phyloP scores from a whole-genome alignment of 2,888 invertebrate species.

The Cantharis nigra region DNA sequence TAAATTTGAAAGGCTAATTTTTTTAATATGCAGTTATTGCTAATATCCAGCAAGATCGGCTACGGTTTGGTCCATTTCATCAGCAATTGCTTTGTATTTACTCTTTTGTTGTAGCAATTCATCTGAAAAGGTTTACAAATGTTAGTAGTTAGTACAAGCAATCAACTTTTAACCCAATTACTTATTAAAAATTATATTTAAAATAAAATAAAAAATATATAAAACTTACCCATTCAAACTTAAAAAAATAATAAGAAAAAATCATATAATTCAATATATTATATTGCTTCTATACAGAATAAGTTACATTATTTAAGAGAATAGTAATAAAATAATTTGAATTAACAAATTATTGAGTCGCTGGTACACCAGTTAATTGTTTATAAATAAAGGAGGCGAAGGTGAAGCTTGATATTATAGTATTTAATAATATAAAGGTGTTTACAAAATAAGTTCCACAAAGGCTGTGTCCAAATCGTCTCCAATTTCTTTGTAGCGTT shows the following conservation, averaged over 20 bases:
- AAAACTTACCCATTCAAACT: neutral
- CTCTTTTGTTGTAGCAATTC: constrained; percentile 89
- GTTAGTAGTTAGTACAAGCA: constrained; percentile 17
- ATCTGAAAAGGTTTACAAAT: constrained; percentile 64
- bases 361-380: constrained; percentile 18
- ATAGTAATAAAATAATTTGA: constrained; percentile 5
- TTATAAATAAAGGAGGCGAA: constrained; percentile 3
- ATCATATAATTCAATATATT: constrained; percentile 2
- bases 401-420: constrained; percentile 7
- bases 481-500: constrained; percentile 99
- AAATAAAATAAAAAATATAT: neutral
- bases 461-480: constrained; percentile 99
- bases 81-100: constrained; percentile 97
- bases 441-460: constrained; percentile 82
- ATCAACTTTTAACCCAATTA: neutral
- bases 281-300: neutral
- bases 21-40: neutral
- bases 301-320: neutral
- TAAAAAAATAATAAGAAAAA: neutral
- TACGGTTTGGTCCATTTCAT: constrained; percentile 96
- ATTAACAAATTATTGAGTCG: constrained; percentile 34
- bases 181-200: no score
- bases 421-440: constrained; percentile 7
- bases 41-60: constrained; percentile 93
- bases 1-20: neutral